A percentile compares a stretch with the other conserved stretches of the same genome.
Evolutionary conservation across 2,113 vertebrate genomes (phyloP).

Genomic region (Lasiurus cinereus): DNA sequence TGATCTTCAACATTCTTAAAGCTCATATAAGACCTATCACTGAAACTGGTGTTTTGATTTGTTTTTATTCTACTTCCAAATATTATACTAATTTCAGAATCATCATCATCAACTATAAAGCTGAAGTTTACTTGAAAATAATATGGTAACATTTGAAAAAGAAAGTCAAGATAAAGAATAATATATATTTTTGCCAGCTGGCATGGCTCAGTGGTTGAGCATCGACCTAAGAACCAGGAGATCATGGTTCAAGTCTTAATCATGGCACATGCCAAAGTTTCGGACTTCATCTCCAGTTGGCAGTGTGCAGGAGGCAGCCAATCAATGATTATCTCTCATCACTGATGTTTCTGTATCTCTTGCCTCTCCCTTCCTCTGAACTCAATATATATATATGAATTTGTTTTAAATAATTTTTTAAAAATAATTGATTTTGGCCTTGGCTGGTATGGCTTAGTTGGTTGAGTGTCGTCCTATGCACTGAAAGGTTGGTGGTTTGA

Average conservation of each 20-base stretch:
- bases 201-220: neutral
- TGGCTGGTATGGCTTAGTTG: no score
- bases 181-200: neutral
- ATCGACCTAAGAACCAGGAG: neutral
- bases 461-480: no score
- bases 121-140: conserved; percentile 5
- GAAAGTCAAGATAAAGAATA: neutral
- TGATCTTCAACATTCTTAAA: neutral
- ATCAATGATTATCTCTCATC: no score
- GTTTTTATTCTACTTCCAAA: neutral
- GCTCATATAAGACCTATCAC: neutral
- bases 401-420: neutral
- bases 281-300: no score
- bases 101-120: neutral
- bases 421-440: neutral
- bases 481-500: no score
- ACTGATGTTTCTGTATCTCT: no score
- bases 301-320: no score
- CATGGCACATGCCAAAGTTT: neutral
- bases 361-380: no score
- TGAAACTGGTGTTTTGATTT: neutral
- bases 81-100: neutral
- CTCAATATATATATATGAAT: no score
- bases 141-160: neutral
- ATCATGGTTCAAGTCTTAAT: neutral